A percentile compares a stretch with the other conserved stretches of the same genome.
These are phyloP conservation scores for Eurytoma californica DNA, from an alignment of 2,888 invertebrate genomes.

Conservation along the genomic window DNA sequence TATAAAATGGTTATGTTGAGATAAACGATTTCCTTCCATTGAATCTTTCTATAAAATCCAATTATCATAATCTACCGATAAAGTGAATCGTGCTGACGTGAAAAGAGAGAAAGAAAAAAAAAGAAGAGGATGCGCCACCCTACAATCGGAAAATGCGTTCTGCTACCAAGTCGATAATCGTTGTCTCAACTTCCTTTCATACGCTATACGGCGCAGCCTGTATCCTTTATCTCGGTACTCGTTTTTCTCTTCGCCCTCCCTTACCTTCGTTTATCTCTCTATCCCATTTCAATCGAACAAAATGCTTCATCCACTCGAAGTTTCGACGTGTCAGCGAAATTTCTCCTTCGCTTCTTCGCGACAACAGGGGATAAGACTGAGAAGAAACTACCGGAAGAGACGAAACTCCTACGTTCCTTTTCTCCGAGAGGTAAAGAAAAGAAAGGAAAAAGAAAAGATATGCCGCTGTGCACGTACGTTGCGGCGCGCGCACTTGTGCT, in stretches of 20 bases:
- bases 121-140: background rate
- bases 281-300: slow-evolving; percentile 52
- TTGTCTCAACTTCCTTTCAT: background rate
- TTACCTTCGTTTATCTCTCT: slow-evolving; percentile 21
- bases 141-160: slow-evolving; percentile 3
- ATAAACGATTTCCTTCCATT: no score
- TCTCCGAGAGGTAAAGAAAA: background rate
- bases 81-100: background rate
- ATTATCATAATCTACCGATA: slow-evolving; percentile 4
- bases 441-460: slow-evolving; percentile 28
- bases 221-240: slow-evolving; percentile 35
- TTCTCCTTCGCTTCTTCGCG: slow-evolving; percentile 7
- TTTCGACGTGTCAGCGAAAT: slow-evolving; percentile 55
- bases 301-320: slow-evolving; percentile 51
- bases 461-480: background rate
- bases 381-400: slow-evolving; percentile 27
- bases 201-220: slow-evolving; percentile 22
- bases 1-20: no score
- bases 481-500: background rate
- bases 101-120: background rate
- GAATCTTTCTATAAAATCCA: background rate
- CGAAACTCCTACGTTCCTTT: slow-evolving; percentile 40
- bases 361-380: slow-evolving; percentile 26
- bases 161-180: slow-evolving; percentile 30
- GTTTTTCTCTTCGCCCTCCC: slow-evolving; percentile 2